Conservation (phyloP, 2,113 vertebrate species). For the Scomber japonicus region DNA sequence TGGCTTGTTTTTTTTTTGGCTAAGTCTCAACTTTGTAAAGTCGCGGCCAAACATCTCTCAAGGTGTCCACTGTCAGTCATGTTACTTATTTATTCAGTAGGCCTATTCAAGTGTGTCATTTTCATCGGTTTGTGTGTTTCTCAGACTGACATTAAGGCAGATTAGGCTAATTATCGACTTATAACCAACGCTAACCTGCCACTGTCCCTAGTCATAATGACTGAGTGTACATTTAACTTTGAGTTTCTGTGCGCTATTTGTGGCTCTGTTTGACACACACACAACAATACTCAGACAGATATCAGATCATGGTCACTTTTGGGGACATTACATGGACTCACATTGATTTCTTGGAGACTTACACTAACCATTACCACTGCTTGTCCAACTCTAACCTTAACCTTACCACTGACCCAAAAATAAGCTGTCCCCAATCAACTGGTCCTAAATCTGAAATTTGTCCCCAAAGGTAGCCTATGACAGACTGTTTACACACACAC, state of each 20-base stretch:
- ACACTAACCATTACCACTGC: too few relatives aligned
- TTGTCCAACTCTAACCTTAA: too few relatives aligned
- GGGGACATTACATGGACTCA: too few relatives aligned
- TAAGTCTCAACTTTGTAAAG: conserved; percentile 38
- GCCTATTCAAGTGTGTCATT: background rate
- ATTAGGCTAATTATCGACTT: background rate
- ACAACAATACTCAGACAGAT: background rate
- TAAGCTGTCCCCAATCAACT: too few relatives aligned
- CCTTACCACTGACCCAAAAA: too few relatives aligned
- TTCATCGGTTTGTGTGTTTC: background rate
- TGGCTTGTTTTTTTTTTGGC: background rate
- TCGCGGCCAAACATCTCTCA: conserved; percentile 28
- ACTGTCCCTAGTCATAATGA: conserved; percentile 5
- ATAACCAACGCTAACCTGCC: background rate
- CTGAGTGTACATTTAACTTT: conserved; percentile 4
- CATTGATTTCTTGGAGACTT: too few relatives aligned
- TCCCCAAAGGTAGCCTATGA: too few relatives aligned
- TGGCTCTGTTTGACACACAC: background rate
- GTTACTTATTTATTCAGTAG: conserved; percentile 71
- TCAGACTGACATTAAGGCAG: background rate
- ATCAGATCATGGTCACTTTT: too few relatives aligned
- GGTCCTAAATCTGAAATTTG: too few relatives aligned
- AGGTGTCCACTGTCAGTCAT: conserved; percentile 76
- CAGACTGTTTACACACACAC: background rate
- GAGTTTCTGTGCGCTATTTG: background rate